These are phyloP conservation scores for Plecturocebus donacophilus DNA, from an alignment of 2,113 vertebrate genomes.

Conservation along the genomic window DNA sequence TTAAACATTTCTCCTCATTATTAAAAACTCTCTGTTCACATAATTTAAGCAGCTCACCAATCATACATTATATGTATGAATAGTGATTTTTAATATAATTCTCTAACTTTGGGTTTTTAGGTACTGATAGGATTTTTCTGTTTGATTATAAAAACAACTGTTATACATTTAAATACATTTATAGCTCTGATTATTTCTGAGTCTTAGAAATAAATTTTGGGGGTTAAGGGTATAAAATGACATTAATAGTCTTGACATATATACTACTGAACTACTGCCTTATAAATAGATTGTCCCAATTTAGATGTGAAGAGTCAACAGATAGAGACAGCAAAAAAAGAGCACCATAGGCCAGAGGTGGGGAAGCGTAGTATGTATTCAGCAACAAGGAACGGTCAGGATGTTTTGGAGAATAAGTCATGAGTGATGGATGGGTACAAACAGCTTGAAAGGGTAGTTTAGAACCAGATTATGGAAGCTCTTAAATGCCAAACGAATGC, in stretches of 20 bases:
- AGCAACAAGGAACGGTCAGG: neutral
- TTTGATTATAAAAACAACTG: neutral
- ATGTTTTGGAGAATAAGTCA: neutral
- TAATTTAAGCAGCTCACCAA: neutral
- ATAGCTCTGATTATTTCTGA: constrained; percentile 24
- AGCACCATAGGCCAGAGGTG: neutral
- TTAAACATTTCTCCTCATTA: neutral
- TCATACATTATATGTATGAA: neutral
- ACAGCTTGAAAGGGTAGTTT: neutral
- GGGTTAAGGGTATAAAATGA: neutral
- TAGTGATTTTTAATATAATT: neutral
- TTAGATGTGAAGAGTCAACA: neutral
- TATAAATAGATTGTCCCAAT: neutral
- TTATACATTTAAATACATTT: neutral
- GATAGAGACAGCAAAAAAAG: neutral
- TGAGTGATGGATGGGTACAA: neutral
- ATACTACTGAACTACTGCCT: neutral
- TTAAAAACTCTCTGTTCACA: constrained; percentile 63
- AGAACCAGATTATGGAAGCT: neutral
- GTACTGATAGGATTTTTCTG: neutral
- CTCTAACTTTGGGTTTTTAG: neutral
- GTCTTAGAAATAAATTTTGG: constrained; percentile 5
- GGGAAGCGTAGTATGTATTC: neutral
- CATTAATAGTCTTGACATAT: neutral
- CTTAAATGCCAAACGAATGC: neutral